Conservation (phyloP, 2,797 vertebrate genomes). For the Oophaga sylvatica region DNA sequence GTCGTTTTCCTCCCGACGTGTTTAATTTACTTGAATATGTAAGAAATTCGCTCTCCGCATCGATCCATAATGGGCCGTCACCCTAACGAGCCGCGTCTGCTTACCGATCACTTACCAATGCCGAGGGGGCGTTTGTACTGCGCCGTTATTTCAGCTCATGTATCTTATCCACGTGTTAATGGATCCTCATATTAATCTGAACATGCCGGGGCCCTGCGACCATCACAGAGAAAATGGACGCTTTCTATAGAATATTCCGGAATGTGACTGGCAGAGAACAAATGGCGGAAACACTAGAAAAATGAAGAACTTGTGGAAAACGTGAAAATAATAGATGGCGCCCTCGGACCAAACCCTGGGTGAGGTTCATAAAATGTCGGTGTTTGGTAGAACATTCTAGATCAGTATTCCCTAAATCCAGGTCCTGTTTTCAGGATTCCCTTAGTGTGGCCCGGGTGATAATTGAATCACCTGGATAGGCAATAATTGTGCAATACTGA, state of each 20-base stretch:
- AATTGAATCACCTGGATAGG: too few species aligned
- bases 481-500: too few species aligned
- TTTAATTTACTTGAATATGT: constrained; percentile 54
- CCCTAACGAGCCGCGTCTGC: constrained; percentile 33
- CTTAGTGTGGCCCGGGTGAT: too few species aligned
- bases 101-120: constrained; percentile 32
- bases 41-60: constrained; percentile 35
- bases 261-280: neutral
- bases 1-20: neutral
- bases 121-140: neutral
- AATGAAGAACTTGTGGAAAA: neutral
- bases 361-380: too few species aligned
- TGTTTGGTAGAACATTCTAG: too few species aligned
- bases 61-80: constrained; percentile 46
- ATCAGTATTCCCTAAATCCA: too few species aligned
- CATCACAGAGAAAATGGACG: neutral
- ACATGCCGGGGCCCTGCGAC: neutral
- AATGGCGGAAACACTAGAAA: neutral
- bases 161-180: neutral
- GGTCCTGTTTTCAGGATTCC: too few species aligned
- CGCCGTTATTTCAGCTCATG: neutral
- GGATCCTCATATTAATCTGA: neutral
- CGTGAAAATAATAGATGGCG: neutral
- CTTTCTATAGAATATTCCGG: neutral
- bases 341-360: too few species aligned